A percentile compares a stretch with the other conserved stretches of the same genome.
Evolutionary conservation across 1,140 invertebrate species (phyloP).

Genomic region (Cepaea nemoralis): DNA sequence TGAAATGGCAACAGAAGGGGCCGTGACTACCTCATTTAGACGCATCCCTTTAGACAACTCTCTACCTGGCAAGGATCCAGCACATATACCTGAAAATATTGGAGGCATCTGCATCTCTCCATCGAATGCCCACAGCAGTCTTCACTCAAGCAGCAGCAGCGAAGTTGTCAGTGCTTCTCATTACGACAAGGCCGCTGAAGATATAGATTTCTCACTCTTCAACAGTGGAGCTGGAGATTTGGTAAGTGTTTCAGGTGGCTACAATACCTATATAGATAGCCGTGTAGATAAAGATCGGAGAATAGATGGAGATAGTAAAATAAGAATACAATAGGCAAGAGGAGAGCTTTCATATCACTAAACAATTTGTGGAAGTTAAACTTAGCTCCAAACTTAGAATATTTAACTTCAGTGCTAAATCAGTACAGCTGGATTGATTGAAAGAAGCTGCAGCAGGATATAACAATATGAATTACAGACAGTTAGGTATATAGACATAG

Average conservation of each 20-base stretch:
- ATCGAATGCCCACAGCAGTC: neutral
- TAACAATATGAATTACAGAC: no score
- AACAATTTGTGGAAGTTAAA: no score
- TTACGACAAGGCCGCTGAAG: neutral
- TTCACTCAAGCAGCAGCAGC: neutral
- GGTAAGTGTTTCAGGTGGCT: neutral
- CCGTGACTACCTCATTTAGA: conserved; percentile 40
- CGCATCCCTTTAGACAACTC: conserved; percentile 35
- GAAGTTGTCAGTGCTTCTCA: neutral
- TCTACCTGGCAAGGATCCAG: conserved; percentile 3
- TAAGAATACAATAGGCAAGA: no score
- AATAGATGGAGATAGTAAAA: no score
- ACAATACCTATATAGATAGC: no score
- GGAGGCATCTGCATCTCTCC: conserved; percentile 5
- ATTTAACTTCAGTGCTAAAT: no score
- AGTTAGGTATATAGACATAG: no score
- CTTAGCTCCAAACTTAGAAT: no score
- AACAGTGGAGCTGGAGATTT: neutral
- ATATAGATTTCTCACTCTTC: neutral
- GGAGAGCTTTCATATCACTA: no score
- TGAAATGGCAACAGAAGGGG: conserved; percentile 40
- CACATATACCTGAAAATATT: conserved; percentile 1
- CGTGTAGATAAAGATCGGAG: no score
- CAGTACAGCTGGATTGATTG: no score
- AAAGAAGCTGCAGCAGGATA: no score